Conservation (phyloP, 2,888 invertebrate species). For the Onthophagus sagittarius region DNA sequence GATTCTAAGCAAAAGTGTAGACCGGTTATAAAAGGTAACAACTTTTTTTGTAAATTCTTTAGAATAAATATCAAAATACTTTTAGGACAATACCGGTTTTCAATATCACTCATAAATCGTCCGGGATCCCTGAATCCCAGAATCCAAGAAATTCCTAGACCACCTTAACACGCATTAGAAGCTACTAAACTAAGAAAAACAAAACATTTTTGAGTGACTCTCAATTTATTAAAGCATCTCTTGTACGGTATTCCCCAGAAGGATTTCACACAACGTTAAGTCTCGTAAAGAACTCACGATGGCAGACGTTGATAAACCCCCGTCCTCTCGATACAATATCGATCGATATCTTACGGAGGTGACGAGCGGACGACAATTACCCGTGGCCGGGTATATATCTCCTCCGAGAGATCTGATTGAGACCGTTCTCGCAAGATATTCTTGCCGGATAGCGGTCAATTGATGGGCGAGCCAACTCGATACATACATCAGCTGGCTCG, state of each 20-base stretch:
- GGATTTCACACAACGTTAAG: neutral
- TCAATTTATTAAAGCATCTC: neutral
- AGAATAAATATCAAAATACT: no score
- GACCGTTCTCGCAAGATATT: slow-evolving; percentile 32
- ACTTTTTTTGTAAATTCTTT: no score
- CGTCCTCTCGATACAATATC: slow-evolving; percentile 1
- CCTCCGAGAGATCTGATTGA: slow-evolving; percentile 40
- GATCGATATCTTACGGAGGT: slow-evolving; percentile 30
- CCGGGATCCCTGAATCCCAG: no score
- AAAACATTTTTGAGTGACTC: neutral
- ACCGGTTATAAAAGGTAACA: no score
- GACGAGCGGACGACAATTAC: slow-evolving; percentile 41
- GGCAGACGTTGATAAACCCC: neutral
- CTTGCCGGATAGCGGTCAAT: slow-evolving; percentile 16
- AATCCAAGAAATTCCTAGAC: no score
- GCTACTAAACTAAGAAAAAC: no score
- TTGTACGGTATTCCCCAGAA: neutral
- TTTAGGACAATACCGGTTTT: no score
- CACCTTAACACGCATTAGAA: no score
- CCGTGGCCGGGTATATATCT: slow-evolving; percentile 38
- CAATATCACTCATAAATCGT: no score
- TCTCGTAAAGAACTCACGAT: neutral
- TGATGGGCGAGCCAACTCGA: neutral
- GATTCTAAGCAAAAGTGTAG: no score
- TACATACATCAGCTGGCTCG: neutral